Evolutionary conservation across 2,888 invertebrate species (phyloP).

Genomic region (Strigamia transsilvanica): DNA sequence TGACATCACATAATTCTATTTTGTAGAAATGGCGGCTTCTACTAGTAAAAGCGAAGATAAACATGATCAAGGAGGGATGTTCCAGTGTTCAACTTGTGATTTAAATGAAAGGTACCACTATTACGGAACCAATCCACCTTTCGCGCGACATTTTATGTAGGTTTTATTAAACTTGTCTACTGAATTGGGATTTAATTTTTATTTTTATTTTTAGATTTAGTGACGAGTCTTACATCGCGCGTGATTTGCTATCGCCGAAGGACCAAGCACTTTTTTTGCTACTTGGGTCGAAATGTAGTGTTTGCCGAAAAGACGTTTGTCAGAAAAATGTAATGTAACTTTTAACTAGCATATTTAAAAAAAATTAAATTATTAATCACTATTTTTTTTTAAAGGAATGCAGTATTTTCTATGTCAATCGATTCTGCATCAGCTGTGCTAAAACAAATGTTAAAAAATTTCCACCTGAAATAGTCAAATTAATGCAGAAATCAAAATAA

Average conservation of each 20-base stretch:
- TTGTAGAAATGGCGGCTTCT: background rate
- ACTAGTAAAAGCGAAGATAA: background rate
- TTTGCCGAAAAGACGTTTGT: conserved; percentile 51
- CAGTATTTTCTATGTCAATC: conserved; percentile 54
- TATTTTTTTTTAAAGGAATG: conserved; percentile 51
- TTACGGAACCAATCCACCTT: conserved; percentile 53
- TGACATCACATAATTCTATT: background rate
- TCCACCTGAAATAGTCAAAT: conserved; percentile 48
- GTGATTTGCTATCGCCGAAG: conserved; percentile 53
- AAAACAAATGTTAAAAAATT: conserved; percentile 40
- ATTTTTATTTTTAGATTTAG: conserved; percentile 43
- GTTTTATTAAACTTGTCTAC: conserved; percentile 35
- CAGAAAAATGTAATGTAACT: conserved; percentile 27
- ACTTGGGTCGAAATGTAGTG: conserved; percentile 52
- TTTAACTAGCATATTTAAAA: background rate
- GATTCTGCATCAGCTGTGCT: conserved; percentile 54
- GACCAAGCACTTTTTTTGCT: conserved; percentile 46
- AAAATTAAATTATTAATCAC: too few species aligned
- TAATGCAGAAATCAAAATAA: background rate
- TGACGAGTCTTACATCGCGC: conserved; percentile 52
- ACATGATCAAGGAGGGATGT: conserved; percentile 29
- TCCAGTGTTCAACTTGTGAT: conserved; percentile 54
- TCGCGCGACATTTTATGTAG: conserved; percentile 51
- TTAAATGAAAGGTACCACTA: conserved; percentile 53
- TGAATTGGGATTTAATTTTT: background rate